These are phyloP conservation scores for Anolis sagrei DNA, from an alignment of 2,113 vertebrate species.

Conservation along the genomic window DNA sequence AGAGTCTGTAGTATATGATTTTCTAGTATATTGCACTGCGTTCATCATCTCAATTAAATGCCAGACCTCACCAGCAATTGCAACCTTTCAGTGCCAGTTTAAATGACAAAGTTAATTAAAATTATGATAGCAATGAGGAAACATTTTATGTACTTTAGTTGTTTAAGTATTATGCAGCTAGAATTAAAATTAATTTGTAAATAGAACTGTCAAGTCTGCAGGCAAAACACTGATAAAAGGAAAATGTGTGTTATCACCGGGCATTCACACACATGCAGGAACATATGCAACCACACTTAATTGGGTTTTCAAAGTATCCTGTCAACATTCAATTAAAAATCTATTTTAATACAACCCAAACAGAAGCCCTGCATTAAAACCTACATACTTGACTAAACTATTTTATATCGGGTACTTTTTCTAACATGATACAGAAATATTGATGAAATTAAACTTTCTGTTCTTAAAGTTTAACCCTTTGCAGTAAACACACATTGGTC, in stretches of 20 bases:
- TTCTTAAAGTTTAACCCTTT: slow-evolving; percentile 14
- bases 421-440: not conserved
- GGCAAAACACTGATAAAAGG: slow-evolving; percentile 41
- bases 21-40: not conserved
- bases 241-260: slow-evolving; percentile 19
- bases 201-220: slow-evolving; percentile 8
- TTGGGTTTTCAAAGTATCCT: slow-evolving; percentile 6
- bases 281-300: not conserved
- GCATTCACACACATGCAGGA: not conserved
- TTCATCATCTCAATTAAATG: not conserved
- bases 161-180: slow-evolving; percentile 10
- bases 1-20: not conserved
- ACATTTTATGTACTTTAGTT: slow-evolving; percentile 6
- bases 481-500: not conserved
- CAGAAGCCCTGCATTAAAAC: not conserved
- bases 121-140: slow-evolving; percentile 23
- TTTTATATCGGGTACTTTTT: slow-evolving; percentile 1
- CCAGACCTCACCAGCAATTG: not conserved
- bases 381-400: not conserved
- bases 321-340: slow-evolving; percentile 13
- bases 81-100: not conserved
- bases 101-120: slow-evolving; percentile 32
- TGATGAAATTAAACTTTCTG: slow-evolving; percentile 15
- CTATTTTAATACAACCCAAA: slow-evolving; percentile 32
- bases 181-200: slow-evolving; percentile 41